These are phyloP conservation scores for Prunella strophiata DNA, from an alignment of 2,797 vertebrate genomes.

Conservation along the genomic window DNA sequence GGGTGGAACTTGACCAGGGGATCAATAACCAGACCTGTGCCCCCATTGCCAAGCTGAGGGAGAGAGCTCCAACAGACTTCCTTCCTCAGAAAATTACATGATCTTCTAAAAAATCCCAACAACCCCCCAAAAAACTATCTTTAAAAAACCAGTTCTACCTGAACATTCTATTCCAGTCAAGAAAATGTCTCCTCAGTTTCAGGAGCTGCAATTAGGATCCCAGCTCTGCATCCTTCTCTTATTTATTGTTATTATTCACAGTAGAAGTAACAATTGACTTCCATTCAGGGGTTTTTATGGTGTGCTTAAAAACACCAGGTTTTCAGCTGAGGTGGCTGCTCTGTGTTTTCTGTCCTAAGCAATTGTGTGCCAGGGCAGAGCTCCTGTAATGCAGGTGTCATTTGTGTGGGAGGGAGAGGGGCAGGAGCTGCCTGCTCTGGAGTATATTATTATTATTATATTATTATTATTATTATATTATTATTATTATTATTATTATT, in stretches of 20 bases:
- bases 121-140: too few relatives aligned
- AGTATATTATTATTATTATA: too few relatives aligned
- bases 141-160: neutral
- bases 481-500: too few relatives aligned
- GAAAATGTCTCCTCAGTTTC: slow-evolving; percentile 16
- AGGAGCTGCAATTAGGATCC: slow-evolving; percentile 19
- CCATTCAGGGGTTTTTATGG: neutral
- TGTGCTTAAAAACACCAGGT: neutral
- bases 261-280: slow-evolving; percentile 7
- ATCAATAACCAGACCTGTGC: neutral
- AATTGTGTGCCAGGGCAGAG: slow-evolving; percentile 16
- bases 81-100: neutral
- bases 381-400: neutral
- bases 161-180: neutral
- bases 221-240: neutral
- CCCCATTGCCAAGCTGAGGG: neutral
- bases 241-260: neutral
- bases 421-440: too few relatives aligned
- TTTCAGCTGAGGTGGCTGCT: slow-evolving; percentile 28
- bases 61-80: neutral
- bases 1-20: neutral
- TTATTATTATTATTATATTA: too few relatives aligned
- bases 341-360: slow-evolving; percentile 50
- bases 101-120: neutral
- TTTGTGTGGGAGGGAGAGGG: neutral